Base-by-base conservation (phyloP, 2,797 vertebrate species). In the Borostomias antarcticus region DNA sequence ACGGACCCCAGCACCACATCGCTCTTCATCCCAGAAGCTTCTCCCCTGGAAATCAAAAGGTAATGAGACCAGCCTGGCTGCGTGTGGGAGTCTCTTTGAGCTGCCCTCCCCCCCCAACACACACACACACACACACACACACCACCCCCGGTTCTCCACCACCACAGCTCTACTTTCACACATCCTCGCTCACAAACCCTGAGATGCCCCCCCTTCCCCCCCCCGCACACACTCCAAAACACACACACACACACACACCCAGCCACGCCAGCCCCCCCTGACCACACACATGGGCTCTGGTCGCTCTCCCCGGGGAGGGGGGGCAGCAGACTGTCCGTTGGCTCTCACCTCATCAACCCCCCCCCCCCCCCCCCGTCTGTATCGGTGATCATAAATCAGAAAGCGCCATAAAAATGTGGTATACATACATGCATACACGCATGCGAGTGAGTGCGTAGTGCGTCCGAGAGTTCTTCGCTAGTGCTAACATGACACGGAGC, bases 61-160 rank as follows among this genome's bases (percentile, higher is more conserved):
- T 89, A 91, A 91, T 89, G 82, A 87, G 84, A 89, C 87, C 85
- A 89, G 76, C 68, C 74, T 89, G 87, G 79, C 79, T 57, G 64
- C 64, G 78, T 78, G 81, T 69, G 74, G 82, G 73, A 79, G 71
- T 82, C 81, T 72, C 64, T 80, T 81, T 78, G 79, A 84, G 78
- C 82, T 62, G 75, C 77, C 66, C 61, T 81, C 83, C 77, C 82
- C 78, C 8, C 48, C 48, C 48, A 21, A 19, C 35, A 5, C 23
- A n/a, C 66, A 74, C n/a, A n/a, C n/a, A n/a, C n/a, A n/a, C n/a
- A n/a, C n/a, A n/a, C n/a, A n/a, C n/a, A n/a, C n/a, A n/a, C n/a
- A n/a, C n/a, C n/a, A n/a, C n/a, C n/a, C n/a, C n/a, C n/a, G n/a
- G n/a, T n/a, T n/a, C n/a, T n/a, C n/a, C n/a, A n/a, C n/a, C n/a